phyloP scores from a whole-genome alignment of 2,888 invertebrate genomes.

The Orchestes rusci region DNA sequence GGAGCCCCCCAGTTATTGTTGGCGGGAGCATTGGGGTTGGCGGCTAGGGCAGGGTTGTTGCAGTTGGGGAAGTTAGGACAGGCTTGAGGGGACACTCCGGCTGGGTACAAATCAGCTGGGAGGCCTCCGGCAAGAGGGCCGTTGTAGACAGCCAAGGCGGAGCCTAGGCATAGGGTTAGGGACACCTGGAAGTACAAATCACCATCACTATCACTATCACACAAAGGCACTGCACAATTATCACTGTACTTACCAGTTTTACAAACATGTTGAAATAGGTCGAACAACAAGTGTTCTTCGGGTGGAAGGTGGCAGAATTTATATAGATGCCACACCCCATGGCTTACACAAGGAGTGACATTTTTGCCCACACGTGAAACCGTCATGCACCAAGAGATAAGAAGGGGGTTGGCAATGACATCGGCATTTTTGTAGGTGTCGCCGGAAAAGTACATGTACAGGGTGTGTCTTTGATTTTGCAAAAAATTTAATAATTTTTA shows the following conservation, averaged over 20 bases:
- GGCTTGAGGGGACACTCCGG: conserved; percentile 43
- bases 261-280: conserved; percentile 40
- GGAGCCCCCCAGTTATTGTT: conserved; percentile 25
- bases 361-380: conserved; percentile 20
- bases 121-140: conserved; percentile 43
- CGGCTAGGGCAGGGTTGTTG: conserved; percentile 41
- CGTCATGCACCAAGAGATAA: conserved; percentile 14
- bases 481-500: conserved; percentile 2
- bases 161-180: conserved; percentile 39
- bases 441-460: no score
- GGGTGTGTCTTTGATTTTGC: background rate
- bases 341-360: conserved; percentile 18
- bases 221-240: background rate
- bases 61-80: conserved; percentile 44
- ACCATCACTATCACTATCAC: conserved; percentile 1
- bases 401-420: conserved; percentile 22
- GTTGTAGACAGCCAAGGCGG: conserved; percentile 39
- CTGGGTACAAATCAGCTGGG: conserved; percentile 41
- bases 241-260: conserved; percentile 42
- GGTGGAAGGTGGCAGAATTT: conserved; percentile 23
- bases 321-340: conserved; percentile 26
- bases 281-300: conserved; percentile 21
- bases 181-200: conserved; percentile 16
- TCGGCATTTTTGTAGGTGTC: conserved; percentile 9
- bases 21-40: conserved; percentile 36